Evolutionary conservation across 2,113 vertebrate genomes (phyloP).

Genomic region (Synchiropus splendidus): DNA sequence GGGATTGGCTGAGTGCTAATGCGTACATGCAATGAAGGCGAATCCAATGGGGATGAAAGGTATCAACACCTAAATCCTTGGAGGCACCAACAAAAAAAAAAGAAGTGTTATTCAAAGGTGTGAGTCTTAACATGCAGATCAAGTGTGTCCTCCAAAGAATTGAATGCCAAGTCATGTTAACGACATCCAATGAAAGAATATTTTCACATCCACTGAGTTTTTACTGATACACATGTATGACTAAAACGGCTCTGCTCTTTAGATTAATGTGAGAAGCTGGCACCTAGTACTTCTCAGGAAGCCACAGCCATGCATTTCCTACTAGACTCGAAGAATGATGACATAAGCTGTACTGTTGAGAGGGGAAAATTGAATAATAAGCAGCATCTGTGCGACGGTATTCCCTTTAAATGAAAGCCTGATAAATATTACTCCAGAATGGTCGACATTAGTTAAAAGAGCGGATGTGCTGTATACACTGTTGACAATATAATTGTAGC

Average conservation of each 20-base stretch:
- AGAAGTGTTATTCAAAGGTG: too few species aligned
- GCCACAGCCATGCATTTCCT: constrained; percentile 8
- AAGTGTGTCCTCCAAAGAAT: constrained; percentile 15
- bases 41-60: constrained; percentile 32
- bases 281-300: constrained; percentile 6
- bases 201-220: too few species aligned
- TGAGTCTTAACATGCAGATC: constrained; percentile 27
- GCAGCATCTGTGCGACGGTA: constrained; percentile 16
- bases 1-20: constrained; percentile 17
- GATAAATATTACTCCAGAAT: constrained; percentile 11
- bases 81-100: constrained; percentile 37
- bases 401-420: constrained; percentile 19
- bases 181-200: too few species aligned
- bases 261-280: constrained; percentile 17
- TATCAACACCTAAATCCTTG: constrained; percentile 48
- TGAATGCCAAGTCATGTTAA: too few species aligned
- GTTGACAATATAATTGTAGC: constrained; percentile 35
- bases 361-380: constrained; percentile 13
- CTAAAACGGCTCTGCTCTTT: constrained; percentile 22
- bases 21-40: constrained; percentile 22
- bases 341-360: constrained; percentile 10
- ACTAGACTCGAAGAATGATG: constrained; percentile 3
- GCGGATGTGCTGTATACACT: constrained; percentile 7
- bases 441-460: constrained; percentile 15
- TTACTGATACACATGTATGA: constrained; percentile 6